These are phyloP conservation scores for Aldabrachelys gigantea DNA, from an alignment of 2,113 vertebrate species.

Conservation along the genomic window DNA sequence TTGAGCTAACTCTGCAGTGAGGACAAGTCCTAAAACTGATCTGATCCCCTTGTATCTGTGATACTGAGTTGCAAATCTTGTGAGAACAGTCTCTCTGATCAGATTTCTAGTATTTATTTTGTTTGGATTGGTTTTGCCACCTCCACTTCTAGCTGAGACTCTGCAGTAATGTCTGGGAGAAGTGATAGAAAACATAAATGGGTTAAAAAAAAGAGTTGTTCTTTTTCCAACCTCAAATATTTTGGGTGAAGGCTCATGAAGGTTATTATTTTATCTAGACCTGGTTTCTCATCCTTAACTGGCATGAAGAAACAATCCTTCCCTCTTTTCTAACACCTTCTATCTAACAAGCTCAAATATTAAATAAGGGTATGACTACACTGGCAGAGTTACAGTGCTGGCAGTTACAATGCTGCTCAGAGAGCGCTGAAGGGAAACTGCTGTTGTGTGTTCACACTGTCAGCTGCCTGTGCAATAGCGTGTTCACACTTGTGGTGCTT, in stretches of 20 bases:
- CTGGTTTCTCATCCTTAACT: background rate
- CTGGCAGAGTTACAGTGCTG: too few species aligned
- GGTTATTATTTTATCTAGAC: background rate
- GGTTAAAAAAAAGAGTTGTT: background rate
- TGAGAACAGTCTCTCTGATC: background rate
- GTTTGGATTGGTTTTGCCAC: background rate
- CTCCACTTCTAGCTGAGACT: background rate
- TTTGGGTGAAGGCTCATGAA: background rate
- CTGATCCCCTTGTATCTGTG: background rate
- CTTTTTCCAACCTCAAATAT: background rate
- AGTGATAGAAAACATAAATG: fast-evolving
- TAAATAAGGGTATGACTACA: too few species aligned
- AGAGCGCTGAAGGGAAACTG: too few species aligned
- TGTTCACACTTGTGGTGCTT: too few species aligned
- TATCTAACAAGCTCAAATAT: too few species aligned
- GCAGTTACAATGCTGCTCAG: too few species aligned
- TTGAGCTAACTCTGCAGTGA: background rate
- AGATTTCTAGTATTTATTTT: background rate
- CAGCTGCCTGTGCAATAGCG: too few species aligned
- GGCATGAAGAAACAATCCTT: too few species aligned
- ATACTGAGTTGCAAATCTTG: background rate
- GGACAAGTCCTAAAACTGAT: background rate
- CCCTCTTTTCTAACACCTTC: too few species aligned
- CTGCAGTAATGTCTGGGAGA: background rate
- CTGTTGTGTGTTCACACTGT: too few species aligned